Evolutionary conservation across 1,140 invertebrate species (phyloP), one percentile per base, ranked within the genome.

Genomic region (Stegodyphus mimosarum): DNA sequence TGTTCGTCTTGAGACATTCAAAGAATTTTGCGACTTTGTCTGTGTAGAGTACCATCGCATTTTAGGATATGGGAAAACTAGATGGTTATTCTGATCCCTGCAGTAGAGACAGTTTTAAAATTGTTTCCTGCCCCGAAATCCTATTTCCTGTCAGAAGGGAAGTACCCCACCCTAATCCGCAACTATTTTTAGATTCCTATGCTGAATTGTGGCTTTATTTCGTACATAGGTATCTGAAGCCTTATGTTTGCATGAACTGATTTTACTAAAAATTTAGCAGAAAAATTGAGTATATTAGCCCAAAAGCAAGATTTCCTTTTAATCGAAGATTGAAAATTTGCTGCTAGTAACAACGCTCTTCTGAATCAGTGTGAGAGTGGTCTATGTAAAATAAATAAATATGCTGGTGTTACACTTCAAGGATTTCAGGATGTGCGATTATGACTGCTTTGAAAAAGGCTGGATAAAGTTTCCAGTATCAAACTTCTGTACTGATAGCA

Each of bases 251-350:
- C 88, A n/a, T n/a, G n/a, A 63, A 93, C 94, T 88, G 95, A 97
- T 90, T 98, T 96, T 88, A 93, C 89, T 81, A 87, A 91, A 1
- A 91, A 93, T 50, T 94, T 96, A 88, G 91, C 94, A 5, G 89
- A 89, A 7, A 89, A 93, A 77, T 90, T 99, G 5, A 92, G 92
- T 88, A 89, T 93, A 33, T 89, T 98, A 63, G 93, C 97, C 7
- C 89, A 92, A 17, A 93, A 94, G 88, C 90, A 96, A 88, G 94
- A 97, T 83, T 99, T 99, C 90, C 88, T 99, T 6, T 92, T 99
- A 18, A 94, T 99, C 93, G 98, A 99, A 92, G 98, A 99, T 89
- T 94, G 97, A 88, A 99, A 99, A 91, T 98, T 97, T 92, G 96
- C 94, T 52, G 98, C 99, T 91, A 99, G 99, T 91, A 98, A 97